Percentiles rank a stretch among this genome's conserved stretches.
These are phyloP conservation scores for Heloderma charlesbogerti DNA, from an alignment of 2,113 vertebrate species.

Conservation along the genomic window DNA sequence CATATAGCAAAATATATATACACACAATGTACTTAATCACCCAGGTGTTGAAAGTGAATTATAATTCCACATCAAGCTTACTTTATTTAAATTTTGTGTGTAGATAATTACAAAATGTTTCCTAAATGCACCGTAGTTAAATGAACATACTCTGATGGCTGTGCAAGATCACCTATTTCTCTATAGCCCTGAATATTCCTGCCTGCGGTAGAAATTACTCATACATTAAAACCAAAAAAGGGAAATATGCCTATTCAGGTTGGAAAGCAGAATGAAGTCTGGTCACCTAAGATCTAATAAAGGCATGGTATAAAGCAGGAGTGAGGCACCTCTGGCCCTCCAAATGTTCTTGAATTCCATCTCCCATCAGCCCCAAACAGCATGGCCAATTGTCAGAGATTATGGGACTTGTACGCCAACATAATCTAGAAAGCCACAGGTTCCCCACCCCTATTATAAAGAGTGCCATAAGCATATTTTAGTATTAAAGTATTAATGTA, in stretches of 20 bases:
- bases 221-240: background rate
- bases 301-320: no score
- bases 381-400: no score
- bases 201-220: background rate
- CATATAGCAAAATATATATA: background rate
- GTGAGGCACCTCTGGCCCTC: background rate
- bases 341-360: background rate
- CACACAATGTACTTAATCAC: background rate
- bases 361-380: background rate
- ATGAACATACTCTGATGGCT: background rate
- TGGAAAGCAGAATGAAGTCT: background rate
- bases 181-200: background rate
- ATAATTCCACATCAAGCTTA: background rate
- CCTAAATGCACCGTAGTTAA: background rate
- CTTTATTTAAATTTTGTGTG: background rate
- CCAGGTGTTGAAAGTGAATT: background rate
- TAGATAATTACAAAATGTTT: background rate
- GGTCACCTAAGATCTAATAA: conserved; percentile 9
- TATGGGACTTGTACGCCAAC: no score
- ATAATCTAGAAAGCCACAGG: no score
- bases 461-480: background rate
- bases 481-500: no score
- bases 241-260: rapidly evolving
- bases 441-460: background rate
- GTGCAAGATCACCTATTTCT: background rate